phyloP scores from a whole-genome alignment of 2,113 vertebrate species.

The Romanogobio albipinnatus region DNA sequence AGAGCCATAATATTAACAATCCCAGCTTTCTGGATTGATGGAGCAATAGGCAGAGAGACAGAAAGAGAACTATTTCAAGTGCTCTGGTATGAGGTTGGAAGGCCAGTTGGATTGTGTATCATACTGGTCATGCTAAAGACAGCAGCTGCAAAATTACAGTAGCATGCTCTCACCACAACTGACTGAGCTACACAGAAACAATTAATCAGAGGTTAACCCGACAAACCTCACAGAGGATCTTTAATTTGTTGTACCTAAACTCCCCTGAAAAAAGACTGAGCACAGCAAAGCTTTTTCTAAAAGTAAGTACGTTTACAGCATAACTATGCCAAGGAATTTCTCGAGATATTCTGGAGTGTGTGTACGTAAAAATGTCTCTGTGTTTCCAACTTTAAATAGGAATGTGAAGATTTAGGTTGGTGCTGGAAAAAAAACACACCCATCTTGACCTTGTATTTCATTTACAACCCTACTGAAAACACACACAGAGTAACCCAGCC shows the following conservation, averaged over 20 bases:
- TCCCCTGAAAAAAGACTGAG: conserved; percentile 56
- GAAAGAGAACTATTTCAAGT: conserved; percentile 71
- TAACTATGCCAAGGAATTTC: conserved; percentile 52
- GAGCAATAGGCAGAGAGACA: conserved; percentile 56
- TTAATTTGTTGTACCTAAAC: conserved; percentile 68
- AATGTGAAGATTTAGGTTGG: conserved; percentile 31
- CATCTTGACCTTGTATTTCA: not conserved
- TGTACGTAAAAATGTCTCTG: conserved; percentile 12
- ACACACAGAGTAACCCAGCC: not conserved
- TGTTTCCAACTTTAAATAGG: conserved; percentile 12
- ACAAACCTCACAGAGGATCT: conserved; percentile 70
- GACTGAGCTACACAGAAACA: conserved; percentile 68
- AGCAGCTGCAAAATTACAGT: conserved; percentile 79
- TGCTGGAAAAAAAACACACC: not conserved
- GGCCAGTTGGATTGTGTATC: conserved; percentile 70
- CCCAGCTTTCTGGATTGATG: conserved; percentile 59
- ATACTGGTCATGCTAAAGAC: conserved; percentile 69
- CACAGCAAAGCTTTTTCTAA: conserved; percentile 48
- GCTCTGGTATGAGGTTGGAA: conserved; percentile 70
- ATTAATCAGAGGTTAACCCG: conserved; percentile 79
- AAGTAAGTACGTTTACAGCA: conserved; percentile 51
- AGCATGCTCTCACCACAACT: conserved; percentile 72
- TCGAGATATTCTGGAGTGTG: conserved; percentile 32
- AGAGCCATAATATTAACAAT: conserved; percentile 66
- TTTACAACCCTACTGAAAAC: conserved; percentile 1